Base-by-base conservation (phyloP, 2,888 invertebrate species). In the Panopea generosa region DNA sequence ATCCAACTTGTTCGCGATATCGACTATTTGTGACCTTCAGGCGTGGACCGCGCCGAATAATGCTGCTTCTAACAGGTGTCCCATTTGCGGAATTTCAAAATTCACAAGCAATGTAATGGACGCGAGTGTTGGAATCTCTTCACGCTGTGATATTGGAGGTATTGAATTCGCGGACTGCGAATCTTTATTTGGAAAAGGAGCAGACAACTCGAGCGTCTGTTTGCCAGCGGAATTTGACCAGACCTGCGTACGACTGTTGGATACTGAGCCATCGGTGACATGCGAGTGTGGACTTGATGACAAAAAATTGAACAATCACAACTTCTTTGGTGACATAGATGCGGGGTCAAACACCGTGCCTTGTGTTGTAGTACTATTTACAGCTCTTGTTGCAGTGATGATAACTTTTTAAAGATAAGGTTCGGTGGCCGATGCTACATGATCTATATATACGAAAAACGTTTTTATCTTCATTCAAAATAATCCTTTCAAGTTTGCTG, bases 31-130 rank as follows among this genome's bases (percentile, higher is more conserved):
- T 50, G 62, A 62, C 22, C n/a, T 80, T 2, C 80, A 80, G 50
- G 20, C 20, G 2, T 80, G 80, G 80, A 6, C 22, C 0, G 27
- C 72, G 6, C 76, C 80, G 7, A 26, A 27, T 6, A 40, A 47
- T 40, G 73, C 72, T 2, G 14, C 29, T 9, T 3, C 20, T 2
- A 67, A 76, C 55, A 55, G 59, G 22, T 80, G 80, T 24, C 80
- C 80, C n/a, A 45, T 80, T 18, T 80, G 80, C 43, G 80, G 80
- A n/a, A 50, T 59, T 2, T 40, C 53, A 9, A 73, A 76, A 27
- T 80, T 80, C 63, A 76, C 73, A 45, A 20, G 20, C 45, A 3
- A 45, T 22, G 52, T 60, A 2, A 63, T 68, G 33, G 63, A 43
- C 9, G 33, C 60, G 6, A 52, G 16, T 9, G 24, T n/a, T n/a